Base-by-base conservation (phyloP, 2,888 invertebrate genomes). In the Thera obeliscata region DNA sequence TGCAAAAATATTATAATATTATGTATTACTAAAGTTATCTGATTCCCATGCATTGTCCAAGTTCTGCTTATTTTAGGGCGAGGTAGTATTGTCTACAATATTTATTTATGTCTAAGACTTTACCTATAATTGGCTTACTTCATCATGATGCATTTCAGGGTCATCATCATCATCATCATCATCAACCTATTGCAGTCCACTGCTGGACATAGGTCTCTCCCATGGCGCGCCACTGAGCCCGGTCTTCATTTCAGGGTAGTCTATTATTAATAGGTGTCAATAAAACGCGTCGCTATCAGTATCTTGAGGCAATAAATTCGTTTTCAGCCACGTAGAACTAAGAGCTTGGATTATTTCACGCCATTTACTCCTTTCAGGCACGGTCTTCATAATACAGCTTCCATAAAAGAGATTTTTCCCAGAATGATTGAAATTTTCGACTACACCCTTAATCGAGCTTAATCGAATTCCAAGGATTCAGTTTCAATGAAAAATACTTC, bases 321-420 rank as follows among this genome's bases (percentile, higher is more conserved):
- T 87, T 90, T 88, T 86, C 87, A 89, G 86, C 88, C 85, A 84
- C 88, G 88, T 83, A 89, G 89, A 91, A 90, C 91, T 91, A 90
- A 91, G 91, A 91, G 90, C 87, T 82, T 86, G 87, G 92, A 93
- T 93, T 93, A 93, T 91, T 90, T 91, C 91, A 81, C 89, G 84
- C 90, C 91, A 92, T 92, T 92, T 91, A 90, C 89, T 87, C 90
- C 88, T 91, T 92, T 92, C 91, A 91, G 82, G 82, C 83, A 85
- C 85, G 87, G 85, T 88, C 88, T 89, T 87, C 85, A 89, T 91
- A 90, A 92, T 87, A 83, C 88, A 83, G 86, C 81, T 81, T 82
- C 82, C 81, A 83, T 87, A 85, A 87, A 90, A 87, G 83, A 87
- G 85, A 86, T 87, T 89, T 89, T 86, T 85, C 82, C 76, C 77